phyloP scores from a whole-genome alignment of 2,797 vertebrate species.

The Gallinago solitaria region DNA sequence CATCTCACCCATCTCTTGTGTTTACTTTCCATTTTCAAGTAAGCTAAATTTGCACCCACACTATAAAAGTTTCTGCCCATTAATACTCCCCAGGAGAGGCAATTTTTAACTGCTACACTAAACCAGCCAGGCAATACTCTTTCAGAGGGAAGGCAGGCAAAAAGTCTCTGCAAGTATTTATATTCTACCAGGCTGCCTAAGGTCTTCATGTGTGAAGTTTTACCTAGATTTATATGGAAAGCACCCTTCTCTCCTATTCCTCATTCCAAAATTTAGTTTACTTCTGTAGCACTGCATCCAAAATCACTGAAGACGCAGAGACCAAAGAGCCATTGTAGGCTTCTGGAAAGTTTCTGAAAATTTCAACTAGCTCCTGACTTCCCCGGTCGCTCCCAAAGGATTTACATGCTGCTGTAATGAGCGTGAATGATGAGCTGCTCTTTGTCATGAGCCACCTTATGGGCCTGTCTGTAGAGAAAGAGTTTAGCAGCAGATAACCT shows the following conservation, averaged over 20 bases:
- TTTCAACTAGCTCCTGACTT: neutral
- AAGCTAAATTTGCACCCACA: neutral
- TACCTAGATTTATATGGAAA: neutral
- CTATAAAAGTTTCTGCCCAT: neutral
- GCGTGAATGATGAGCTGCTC: neutral
- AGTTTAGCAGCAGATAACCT: constrained; percentile 29
- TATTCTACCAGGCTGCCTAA: neutral
- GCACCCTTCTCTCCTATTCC: neutral
- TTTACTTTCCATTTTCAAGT: constrained; percentile 11
- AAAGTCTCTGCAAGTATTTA: neutral
- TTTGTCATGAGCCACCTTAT: neutral
- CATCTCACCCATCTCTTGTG: neutral
- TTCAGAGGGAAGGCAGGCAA: neutral
- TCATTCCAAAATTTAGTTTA: neutral
- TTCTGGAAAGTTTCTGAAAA: constrained; percentile 24
- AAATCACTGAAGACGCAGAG: neutral
- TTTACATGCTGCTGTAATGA: neutral
- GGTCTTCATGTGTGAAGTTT: neutral
- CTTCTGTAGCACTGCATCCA: neutral
- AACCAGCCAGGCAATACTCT: neutral
- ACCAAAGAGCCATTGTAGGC: neutral
- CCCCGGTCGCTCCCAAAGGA: neutral
- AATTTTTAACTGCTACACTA: neutral
- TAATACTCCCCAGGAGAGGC: neutral
- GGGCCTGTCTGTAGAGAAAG: neutral